phyloP scores from a whole-genome alignment of 2,797 vertebrate species.

The Rhinatrema bivittatum region DNA sequence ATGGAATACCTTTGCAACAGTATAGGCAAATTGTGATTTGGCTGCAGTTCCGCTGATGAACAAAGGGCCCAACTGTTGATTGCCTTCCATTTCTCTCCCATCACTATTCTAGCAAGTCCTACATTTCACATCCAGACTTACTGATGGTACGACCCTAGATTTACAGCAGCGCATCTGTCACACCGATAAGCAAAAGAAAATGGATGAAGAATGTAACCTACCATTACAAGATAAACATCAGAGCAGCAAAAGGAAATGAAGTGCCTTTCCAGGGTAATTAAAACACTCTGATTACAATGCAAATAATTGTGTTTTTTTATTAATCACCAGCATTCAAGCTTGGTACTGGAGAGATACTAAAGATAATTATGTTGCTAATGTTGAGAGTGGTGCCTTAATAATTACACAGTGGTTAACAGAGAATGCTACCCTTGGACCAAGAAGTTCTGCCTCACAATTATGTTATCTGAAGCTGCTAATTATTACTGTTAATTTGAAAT shows the following conservation, averaged over 20 bases:
- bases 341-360: conserved; percentile 48
- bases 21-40: too few relatives aligned
- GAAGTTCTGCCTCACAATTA: conserved; percentile 56
- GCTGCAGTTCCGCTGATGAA: too few relatives aligned
- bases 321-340: conserved; percentile 63
- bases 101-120: conserved; percentile 14
- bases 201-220: conserved; percentile 28
- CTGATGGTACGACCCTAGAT: too few relatives aligned
- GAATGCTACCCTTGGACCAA: conserved; percentile 50
- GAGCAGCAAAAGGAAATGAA: conserved; percentile 25
- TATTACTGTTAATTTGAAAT: conserved; percentile 31
- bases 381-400: conserved; percentile 55
- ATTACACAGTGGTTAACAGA: conserved; percentile 61
- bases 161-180: too few relatives aligned
- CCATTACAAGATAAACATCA: conserved; percentile 34
- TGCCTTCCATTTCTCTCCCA: conserved; percentile 30
- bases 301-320: conserved; percentile 69
- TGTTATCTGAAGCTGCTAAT: conserved; percentile 32
- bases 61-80: conserved; percentile 37
- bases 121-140: too few relatives aligned
- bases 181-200: too few relatives aligned
- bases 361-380: conserved; percentile 65
- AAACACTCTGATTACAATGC: conserved; percentile 47
- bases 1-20: too few relatives aligned
- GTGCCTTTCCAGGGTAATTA: conserved; percentile 42